phyloP scores from a whole-genome alignment of 2,888 invertebrate species.

The Athalia cordata region DNA sequence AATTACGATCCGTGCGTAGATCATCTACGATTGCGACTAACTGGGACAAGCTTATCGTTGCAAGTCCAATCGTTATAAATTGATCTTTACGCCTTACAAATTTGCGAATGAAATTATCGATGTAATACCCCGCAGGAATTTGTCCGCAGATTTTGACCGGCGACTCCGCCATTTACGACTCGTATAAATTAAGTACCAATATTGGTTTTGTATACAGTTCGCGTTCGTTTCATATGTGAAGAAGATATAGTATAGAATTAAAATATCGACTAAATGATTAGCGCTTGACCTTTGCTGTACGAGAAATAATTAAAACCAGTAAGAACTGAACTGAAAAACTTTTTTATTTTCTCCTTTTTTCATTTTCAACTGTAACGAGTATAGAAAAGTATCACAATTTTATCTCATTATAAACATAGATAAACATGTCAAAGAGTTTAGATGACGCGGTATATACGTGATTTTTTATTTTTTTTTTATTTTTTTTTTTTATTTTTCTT shows the following conservation, averaged over 20 bases:
- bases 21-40: no score
- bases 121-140: no score
- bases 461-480: neutral
- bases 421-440: constrained; percentile 17
- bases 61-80: no score
- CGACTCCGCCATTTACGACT: no score
- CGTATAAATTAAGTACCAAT: no score
- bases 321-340: neutral
- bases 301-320: constrained; percentile 23
- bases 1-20: no score
- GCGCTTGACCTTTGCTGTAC: constrained; percentile 15
- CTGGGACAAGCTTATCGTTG: no score
- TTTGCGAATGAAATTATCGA: no score
- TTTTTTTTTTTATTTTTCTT: neutral
- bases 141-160: no score
- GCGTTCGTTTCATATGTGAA: neutral
- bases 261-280: constrained; percentile 9
- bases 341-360: neutral
- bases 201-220: no score
- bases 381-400: no score
- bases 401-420: constrained; percentile 8
- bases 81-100: no score
- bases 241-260: neutral
- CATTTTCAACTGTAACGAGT: constrained; percentile 1
- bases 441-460: neutral